A percentile compares a stretch with the other conserved stretches of the same genome.
These are phyloP conservation scores for Osmerus mordax DNA, from an alignment of 2,113 vertebrate species.

Conservation along the genomic window DNA sequence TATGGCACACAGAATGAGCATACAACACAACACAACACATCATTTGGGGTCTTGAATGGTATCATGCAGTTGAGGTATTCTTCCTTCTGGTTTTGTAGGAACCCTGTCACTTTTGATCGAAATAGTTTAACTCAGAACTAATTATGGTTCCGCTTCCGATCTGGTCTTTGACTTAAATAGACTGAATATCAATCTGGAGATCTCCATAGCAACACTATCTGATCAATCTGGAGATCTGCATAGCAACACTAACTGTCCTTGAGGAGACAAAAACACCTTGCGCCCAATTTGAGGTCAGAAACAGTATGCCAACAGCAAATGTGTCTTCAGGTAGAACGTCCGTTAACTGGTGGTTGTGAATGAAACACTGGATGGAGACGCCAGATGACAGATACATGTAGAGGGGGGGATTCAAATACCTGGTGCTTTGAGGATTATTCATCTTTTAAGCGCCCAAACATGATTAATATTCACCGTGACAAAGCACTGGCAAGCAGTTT, in stretches of 20 bases:
- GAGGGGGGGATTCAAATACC: slow-evolving; percentile 65
- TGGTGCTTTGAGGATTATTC: slow-evolving; percentile 65
- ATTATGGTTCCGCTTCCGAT: background rate
- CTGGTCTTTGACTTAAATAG: background rate
- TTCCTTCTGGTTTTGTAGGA: background rate
- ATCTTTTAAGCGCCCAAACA: slow-evolving; percentile 70
- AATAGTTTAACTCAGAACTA: background rate
- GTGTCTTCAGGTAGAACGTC: background rate
- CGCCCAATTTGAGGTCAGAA: background rate
- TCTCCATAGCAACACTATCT: too few relatives aligned
- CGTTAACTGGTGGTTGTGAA: background rate
- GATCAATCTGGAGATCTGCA: too few relatives aligned
- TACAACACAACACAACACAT: slow-evolving; percentile 62
- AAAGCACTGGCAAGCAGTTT: slow-evolving; percentile 71
- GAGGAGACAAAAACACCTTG: slow-evolving; percentile 21
- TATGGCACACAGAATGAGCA: slow-evolving; percentile 58
- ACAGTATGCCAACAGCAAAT: too few relatives aligned
- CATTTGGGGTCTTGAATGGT: slow-evolving; percentile 40
- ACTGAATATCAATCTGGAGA: background rate
- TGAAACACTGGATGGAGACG: slow-evolving; percentile 12
- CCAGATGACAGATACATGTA: slow-evolving; percentile 37
- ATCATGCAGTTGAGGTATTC: slow-evolving; percentile 53
- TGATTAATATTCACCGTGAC: slow-evolving; percentile 72
- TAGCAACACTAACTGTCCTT: too few relatives aligned
- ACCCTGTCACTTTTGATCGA: background rate